Conservation (phyloP, 2,888 invertebrate species). For the Mythimna lalbum region DNA sequence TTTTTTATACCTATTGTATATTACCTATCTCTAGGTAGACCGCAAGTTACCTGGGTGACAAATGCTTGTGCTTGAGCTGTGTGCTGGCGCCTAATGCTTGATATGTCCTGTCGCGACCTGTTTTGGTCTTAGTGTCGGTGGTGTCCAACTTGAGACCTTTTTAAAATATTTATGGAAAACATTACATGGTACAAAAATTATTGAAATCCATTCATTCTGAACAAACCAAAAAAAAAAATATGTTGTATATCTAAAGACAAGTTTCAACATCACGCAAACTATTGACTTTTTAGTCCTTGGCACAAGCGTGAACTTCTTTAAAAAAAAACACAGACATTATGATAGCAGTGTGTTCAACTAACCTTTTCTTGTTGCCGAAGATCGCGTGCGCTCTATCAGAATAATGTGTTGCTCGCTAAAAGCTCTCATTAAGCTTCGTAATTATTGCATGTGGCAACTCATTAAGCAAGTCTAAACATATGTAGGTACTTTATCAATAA, state of each 20-base stretch:
- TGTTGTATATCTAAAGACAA: background rate
- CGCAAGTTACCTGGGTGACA: too few relatives aligned
- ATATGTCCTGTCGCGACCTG: too few relatives aligned
- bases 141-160: too few relatives aligned
- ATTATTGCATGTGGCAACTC: conserved; percentile 57
- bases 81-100: too few relatives aligned
- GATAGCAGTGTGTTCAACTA: conserved; percentile 17
- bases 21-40: too few relatives aligned
- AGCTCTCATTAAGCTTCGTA: conserved; percentile 63
- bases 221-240: too few relatives aligned
- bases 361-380: conserved; percentile 44
- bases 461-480: conserved; percentile 46
- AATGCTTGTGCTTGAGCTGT: too few relatives aligned
- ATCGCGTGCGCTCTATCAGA: conserved; percentile 59
- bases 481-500: conserved; percentile 41
- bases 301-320: background rate
- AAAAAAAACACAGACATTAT: background rate
- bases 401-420: conserved; percentile 54
- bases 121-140: too few relatives aligned
- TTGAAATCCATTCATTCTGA: too few relatives aligned
- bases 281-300: background rate
- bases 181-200: too few relatives aligned
- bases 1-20: too few relatives aligned
- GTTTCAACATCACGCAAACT: background rate
- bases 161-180: too few relatives aligned